Conservation (phyloP, 2,113 vertebrate species). For the Nematolebias whitei region DNA sequence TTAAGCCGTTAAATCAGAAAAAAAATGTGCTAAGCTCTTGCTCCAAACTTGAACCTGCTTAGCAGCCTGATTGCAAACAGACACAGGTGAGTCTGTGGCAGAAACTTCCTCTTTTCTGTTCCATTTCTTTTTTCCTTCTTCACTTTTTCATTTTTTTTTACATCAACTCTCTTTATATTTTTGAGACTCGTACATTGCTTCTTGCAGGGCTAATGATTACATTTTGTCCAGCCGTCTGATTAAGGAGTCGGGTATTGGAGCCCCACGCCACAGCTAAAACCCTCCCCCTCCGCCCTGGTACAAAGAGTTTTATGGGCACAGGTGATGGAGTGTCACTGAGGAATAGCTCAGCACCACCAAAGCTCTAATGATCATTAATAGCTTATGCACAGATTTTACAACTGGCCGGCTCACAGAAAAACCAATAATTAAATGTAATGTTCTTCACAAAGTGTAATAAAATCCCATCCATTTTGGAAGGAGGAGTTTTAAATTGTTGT, state of each 20-base stretch:
- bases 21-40: neutral
- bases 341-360: conserved; percentile 59
- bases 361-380: conserved; percentile 70
- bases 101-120: conserved; percentile 5
- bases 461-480: conserved; percentile 38
- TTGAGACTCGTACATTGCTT: conserved; percentile 42
- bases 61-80: conserved; percentile 69
- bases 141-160: neutral
- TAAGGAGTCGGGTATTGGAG: conserved; percentile 60
- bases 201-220: conserved; percentile 69
- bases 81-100: conserved; percentile 61
- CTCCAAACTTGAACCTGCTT: conserved; percentile 3
- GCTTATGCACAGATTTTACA: conserved; percentile 67
- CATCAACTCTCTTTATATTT: conserved; percentile 29
- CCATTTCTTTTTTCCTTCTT: neutral
- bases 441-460: conserved; percentile 55
- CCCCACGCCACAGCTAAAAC: conserved; percentile 40
- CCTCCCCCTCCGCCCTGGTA: conserved; percentile 38
- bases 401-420: conserved; percentile 47
- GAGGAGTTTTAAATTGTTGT: conserved; percentile 54
- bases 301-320: conserved; percentile 59
- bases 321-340: conserved; percentile 67
- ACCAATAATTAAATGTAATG: conserved; percentile 63
- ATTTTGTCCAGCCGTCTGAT: conserved; percentile 66
- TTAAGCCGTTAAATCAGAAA: no score